A percentile compares a stretch with the other conserved stretches of the same genome.
These are phyloP conservation scores for Monochamus saltuarius DNA, from an alignment of 1,140 invertebrate species.

Conservation along the genomic window DNA sequence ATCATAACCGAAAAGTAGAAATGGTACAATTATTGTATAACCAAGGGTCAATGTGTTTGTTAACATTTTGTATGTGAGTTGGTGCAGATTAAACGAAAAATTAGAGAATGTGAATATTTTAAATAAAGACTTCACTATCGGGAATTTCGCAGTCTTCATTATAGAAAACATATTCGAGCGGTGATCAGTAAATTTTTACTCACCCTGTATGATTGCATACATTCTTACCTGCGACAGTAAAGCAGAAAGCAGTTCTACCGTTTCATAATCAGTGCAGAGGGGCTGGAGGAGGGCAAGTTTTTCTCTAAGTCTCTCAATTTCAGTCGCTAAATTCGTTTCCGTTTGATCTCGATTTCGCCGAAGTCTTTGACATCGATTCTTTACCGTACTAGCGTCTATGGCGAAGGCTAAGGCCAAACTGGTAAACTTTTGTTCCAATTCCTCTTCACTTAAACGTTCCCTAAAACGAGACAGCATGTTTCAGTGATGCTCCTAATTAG, in stretches of 20 bases:
- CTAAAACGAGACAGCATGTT: conserved; percentile 24
- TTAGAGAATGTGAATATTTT: too few species aligned
- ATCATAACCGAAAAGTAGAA: too few species aligned
- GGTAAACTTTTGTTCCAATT: conserved; percentile 48
- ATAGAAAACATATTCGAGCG: too few species aligned
- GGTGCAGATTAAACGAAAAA: too few species aligned
- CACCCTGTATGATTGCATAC: too few species aligned
- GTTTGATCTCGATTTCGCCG: conserved; percentile 47
- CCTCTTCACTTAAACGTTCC: conserved; percentile 43
- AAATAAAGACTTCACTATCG: too few species aligned
- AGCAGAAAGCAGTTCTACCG: conserved; percentile 41
- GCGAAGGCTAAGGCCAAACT: conserved; percentile 47
- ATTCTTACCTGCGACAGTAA: conserved; percentile 33
- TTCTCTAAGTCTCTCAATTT: conserved; percentile 44
- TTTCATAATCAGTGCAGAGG: conserved; percentile 47
- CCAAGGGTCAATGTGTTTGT: too few species aligned
- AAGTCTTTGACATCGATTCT: conserved; percentile 45
- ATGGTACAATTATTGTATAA: too few species aligned
- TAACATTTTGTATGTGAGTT: too few species aligned
- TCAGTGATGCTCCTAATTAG: background rate
- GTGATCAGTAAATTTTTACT: too few species aligned
- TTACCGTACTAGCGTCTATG: conserved; percentile 47
- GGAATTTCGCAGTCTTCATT: too few species aligned
- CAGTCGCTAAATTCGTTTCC: conserved; percentile 44
- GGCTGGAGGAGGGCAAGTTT: conserved; percentile 42